Base-by-base conservation (phyloP, 2,113 vertebrate species). In the Atlantisia rogersi region DNA sequence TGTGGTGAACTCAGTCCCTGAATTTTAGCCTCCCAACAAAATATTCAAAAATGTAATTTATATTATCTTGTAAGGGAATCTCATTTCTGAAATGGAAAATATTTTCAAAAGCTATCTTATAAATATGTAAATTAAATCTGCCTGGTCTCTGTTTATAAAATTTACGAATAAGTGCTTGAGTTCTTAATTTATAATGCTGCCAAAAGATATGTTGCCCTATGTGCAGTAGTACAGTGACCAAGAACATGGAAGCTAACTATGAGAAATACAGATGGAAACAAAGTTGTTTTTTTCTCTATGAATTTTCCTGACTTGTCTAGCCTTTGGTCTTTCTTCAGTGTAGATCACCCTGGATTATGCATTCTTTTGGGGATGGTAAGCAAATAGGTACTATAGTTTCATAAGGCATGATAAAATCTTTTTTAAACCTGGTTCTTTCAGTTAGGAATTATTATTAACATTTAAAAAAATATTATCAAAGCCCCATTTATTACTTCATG, bases 291-390 rank as follows among this genome's bases (percentile, higher is more conserved):
- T 46, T 82, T 64, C 15, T 21, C 37, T 21, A 46, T 52, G 42
- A 87, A 59, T 93, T 80, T 80, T 95, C 87, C 40, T 96, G 74
- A 92, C 89, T 85, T 50, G 59, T 91, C 71, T 60, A 76, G 37
- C 5, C n/a, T 35, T 65, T 56, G 78, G 65, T 67, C 78, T 93
- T 12, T 90, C 87, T 94, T 95, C 78, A 55, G 60, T 59, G 29
- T 55, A 83, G 64, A 87, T 29, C 65, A 65, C 15, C 55, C n/a
- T 68, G 32, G 37, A 92, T 76, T 88, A 69, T 94, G 65, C 19
- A 17, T 50, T 79, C 74, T 92, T 92, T 93, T 82, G 60, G 15
- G 21, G 8, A 7, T 3, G 68, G 42, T 42, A 67, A 63, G n/a
- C 17, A 94, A 46, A 53, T 28, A 68, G 16, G 19, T 68, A 46